Percentiles rank a stretch among this genome's conserved stretches.
phyloP scores from a whole-genome alignment of 2,113 vertebrate genomes.

The Campylorhamphus procurvoides region DNA sequence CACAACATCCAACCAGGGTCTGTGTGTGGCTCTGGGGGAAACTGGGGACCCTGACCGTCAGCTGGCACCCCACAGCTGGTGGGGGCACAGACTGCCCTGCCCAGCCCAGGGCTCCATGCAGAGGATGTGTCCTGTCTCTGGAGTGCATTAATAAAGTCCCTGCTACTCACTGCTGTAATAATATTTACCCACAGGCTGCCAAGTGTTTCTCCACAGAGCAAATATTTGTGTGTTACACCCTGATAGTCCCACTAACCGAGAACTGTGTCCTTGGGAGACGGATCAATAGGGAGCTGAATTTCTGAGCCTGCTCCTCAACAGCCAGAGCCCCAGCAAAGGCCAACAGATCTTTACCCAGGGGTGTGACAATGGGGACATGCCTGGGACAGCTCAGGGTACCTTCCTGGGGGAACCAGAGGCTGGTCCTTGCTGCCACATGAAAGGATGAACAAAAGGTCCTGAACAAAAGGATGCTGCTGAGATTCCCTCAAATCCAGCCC shows the following conservation, averaged over 20 bases:
- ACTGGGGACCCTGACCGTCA: not conserved
- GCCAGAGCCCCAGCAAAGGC: not conserved
- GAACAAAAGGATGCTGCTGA: not conserved
- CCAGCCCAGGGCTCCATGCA: not conserved
- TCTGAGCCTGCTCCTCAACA: not conserved
- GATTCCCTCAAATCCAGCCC: not conserved
- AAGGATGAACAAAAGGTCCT: not conserved
- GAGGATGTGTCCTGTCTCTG: not conserved
- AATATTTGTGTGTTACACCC: not conserved
- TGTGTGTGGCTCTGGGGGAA: rapidly evolving
- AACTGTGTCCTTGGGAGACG: not conserved
- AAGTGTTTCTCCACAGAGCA: not conserved
- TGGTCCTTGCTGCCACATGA: not conserved
- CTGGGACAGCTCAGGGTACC: not conserved
- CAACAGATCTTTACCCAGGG: not conserved
- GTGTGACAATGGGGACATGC: not conserved
- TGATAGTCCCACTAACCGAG: not conserved
- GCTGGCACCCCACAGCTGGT: not conserved
- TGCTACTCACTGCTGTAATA: not conserved
- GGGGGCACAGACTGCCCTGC: not conserved
- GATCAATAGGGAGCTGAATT: not conserved
- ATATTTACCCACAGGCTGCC: not conserved
- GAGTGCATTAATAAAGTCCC: not conserved
- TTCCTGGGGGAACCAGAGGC: not conserved
- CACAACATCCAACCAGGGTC: not conserved